These are phyloP conservation scores for Telenomus remus DNA, from an alignment of 1,140 invertebrate species.

Conservation along the genomic window DNA sequence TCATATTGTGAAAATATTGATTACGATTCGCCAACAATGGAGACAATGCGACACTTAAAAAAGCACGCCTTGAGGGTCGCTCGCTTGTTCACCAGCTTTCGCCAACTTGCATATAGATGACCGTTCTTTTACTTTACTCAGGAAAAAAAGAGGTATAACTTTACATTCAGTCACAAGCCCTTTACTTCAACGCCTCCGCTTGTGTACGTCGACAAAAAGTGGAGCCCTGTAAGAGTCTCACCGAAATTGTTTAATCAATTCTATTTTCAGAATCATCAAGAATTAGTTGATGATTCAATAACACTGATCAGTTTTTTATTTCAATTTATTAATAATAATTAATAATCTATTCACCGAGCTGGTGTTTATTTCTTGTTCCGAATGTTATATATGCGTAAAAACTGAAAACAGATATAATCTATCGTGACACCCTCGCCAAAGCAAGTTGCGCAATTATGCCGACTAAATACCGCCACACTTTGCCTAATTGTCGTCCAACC, in stretches of 20 bases:
- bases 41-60: slow-evolving; percentile 71
- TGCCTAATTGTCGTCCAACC: slow-evolving; percentile 63
- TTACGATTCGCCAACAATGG: slow-evolving; percentile 74
- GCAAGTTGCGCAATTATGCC: slow-evolving; percentile 62
- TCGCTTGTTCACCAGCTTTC: slow-evolving; percentile 51
- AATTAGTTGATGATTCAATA: slow-evolving; percentile 43
- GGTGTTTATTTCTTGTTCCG: slow-evolving; percentile 57
- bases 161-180: slow-evolving; percentile 38
- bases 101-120: slow-evolving; percentile 49
- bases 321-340: no score
- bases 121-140: slow-evolving; percentile 24
- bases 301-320: slow-evolving; percentile 11
- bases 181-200: slow-evolving; percentile 21
- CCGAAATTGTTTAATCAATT: slow-evolving; percentile 31
- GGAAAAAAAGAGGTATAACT: slow-evolving; percentile 48
- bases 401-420: no score
- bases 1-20: slow-evolving; percentile 77
- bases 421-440: slow-evolving; percentile 55
- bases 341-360: no score
- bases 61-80: slow-evolving; percentile 53
- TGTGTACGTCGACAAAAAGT: slow-evolving; percentile 21
- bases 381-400: slow-evolving; percentile 65
- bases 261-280: slow-evolving; percentile 22
- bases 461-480: slow-evolving; percentile 70
- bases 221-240: no score